These are phyloP conservation scores for Labia minor DNA, from an alignment of 2,888 invertebrate species.

Conservation along the genomic window DNA sequence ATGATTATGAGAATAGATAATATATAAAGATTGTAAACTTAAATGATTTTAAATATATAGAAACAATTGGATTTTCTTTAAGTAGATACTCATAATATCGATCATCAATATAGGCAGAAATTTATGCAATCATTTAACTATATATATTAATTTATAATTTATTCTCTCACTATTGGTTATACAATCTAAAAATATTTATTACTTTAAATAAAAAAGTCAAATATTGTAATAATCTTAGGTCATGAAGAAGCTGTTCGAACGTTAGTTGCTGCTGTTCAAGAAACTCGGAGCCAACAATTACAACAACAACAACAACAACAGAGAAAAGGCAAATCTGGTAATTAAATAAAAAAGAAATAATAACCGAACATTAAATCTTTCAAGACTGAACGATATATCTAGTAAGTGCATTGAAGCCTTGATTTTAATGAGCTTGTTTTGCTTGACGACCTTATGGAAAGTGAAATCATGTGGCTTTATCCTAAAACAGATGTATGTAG, in stretches of 20 bases:
- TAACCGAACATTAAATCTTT: not conserved
- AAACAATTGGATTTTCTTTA: too few species aligned
- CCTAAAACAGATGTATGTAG: not conserved
- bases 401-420: conserved; percentile 13
- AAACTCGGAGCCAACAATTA: conserved; percentile 41
- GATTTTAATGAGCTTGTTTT: conserved; percentile 5
- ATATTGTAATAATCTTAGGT: conserved; percentile 32
- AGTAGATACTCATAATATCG: too few species aligned
- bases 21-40: too few species aligned
- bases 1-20: too few species aligned
- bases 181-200: too few species aligned
- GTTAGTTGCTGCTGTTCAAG: conserved; percentile 54
- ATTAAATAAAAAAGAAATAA: conserved; percentile 14
- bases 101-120: too few species aligned
- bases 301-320: conserved; percentile 37
- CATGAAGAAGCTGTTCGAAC: conserved; percentile 58
- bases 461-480: conserved; percentile 8
- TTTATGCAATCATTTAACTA: too few species aligned
- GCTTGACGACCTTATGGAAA: conserved; percentile 4
- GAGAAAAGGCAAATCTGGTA: conserved; percentile 23
- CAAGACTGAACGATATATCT: not conserved
- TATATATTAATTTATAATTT: too few species aligned
- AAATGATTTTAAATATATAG: too few species aligned
- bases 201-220: too few species aligned
- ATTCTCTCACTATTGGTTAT: too few species aligned